Base-by-base conservation (phyloP, 1,140 invertebrate species). In the Cherax destructor region DNA sequence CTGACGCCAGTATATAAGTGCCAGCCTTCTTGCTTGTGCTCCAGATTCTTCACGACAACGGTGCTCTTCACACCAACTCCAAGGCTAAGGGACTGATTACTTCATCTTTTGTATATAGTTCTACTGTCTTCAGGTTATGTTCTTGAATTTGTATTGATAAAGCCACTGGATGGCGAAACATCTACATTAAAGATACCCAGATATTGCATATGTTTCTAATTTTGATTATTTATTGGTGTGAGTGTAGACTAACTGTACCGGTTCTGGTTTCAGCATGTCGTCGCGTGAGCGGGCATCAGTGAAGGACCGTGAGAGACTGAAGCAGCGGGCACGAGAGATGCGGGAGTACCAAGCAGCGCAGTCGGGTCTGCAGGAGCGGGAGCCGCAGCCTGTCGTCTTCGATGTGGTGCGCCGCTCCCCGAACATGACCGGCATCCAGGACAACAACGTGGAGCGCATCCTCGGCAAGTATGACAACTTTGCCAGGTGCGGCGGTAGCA, bases 381-480 rank as follows among this genome's bases (percentile, higher is more conserved):
- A 91, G 65, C 18, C 76, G 2, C 81, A 84, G 76, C 81, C 81
- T 5, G 76, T 78, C 50, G 77, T 88, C 77, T 89, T 89, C 79
- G 87, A 72, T 11, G 87, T 89, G 41, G 49, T 69, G 65, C 83
- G 76, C 10, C 83, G 76, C 50, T 84, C 81, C 47, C 81, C 80
- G 2, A 77, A 56, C 80, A 50, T 21, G 16, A n/a, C 24, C n/a
- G 56, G 52, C 24, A 65, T 65, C 18, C 41, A 16, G 10, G 72
- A 87, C 69, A 90, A 90, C 72, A 59, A 69, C 41, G 83, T 91
- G 59, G 88, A 91, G 83, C 74, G 83, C 4, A 78, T 91, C 30
- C 74, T 91, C 18, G 88, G 88, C 6, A 78, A 65, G 30, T 91
- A 91, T 49, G 83, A 91, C n/a, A 77, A 76, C 74, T 91, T 91